Percentiles rank a stretch among this genome's conserved stretches.
phyloP scores from a whole-genome alignment of 2,888 invertebrate species.

The Melangyna quadrimaculata region DNA sequence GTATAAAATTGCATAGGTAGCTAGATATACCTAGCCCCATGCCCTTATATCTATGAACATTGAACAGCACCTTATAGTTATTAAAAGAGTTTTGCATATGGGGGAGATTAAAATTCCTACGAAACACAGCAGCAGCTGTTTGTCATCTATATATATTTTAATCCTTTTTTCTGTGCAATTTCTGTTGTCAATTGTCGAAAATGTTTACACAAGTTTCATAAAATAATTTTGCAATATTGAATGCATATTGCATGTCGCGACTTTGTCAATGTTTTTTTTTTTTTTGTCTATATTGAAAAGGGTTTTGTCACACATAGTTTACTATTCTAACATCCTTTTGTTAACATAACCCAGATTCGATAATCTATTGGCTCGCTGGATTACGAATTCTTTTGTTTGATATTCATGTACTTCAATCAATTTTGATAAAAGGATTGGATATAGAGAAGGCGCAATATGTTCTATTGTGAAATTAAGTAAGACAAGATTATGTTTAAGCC shows the following conservation, averaged over 20 bases:
- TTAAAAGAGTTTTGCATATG: conserved; percentile 42
- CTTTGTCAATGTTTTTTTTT: background rate
- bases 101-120: conserved; percentile 48
- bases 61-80: conserved; percentile 35
- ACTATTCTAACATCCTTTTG: conserved; percentile 29
- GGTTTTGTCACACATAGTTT: background rate
- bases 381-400: conserved; percentile 55
- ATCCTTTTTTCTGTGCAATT: conserved; percentile 45
- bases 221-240: conserved; percentile 6
- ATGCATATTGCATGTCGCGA: conserved; percentile 54
- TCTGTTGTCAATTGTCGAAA: conserved; percentile 39
- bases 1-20: conserved; percentile 14
- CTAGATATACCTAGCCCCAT: conserved; percentile 25
- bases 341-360: conserved; percentile 54
- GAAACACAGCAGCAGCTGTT: conserved; percentile 10
- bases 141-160: conserved; percentile 20
- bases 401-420: conserved; percentile 4
- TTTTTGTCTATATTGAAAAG: background rate
- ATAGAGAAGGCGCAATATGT: conserved; percentile 28
- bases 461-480: background rate
- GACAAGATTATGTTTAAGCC: background rate
- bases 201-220: conserved; percentile 50
- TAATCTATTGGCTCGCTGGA: conserved; percentile 51
- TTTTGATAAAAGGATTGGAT: conserved; percentile 24
- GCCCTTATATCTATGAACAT: conserved; percentile 3